Evolutionary conservation across 2,888 invertebrate species (phyloP).

Genomic region (Agrochola lota): DNA sequence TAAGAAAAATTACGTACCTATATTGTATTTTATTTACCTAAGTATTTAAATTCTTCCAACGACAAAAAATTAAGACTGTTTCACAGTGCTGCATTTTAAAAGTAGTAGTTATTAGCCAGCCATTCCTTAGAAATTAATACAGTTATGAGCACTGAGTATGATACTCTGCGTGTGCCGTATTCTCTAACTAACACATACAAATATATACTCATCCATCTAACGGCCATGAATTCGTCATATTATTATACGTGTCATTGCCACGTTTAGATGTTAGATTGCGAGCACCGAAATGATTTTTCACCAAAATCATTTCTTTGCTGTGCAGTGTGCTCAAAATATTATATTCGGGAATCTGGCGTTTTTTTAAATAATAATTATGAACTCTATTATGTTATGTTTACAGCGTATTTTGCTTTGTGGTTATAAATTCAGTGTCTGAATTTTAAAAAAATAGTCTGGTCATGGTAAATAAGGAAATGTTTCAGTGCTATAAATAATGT

Average conservation of each 20-base stretch:
- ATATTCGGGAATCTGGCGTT: slow-evolving; percentile 38
- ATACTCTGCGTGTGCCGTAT: slow-evolving; percentile 13
- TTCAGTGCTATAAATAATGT: slow-evolving; percentile 63
- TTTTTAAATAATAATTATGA: slow-evolving; percentile 23
- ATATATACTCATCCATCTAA: slow-evolving; percentile 35
- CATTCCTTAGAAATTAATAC: slow-evolving; percentile 47
- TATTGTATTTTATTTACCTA: slow-evolving; percentile 30
- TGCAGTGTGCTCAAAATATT: slow-evolving; percentile 57
- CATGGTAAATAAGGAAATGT: slow-evolving; percentile 68
- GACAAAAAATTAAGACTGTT: slow-evolving; percentile 67
- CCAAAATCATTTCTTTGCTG: slow-evolving; percentile 41
- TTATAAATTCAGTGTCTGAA: slow-evolving; percentile 53
- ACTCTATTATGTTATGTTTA: slow-evolving; percentile 42
- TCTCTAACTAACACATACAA: slow-evolving; percentile 45
- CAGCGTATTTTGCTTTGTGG: slow-evolving; percentile 37
- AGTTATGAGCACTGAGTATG: slow-evolving; percentile 37
- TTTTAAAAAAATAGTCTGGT: slow-evolving; percentile 65
- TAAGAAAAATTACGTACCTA: slow-evolving; percentile 25
- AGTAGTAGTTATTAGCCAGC: slow-evolving; percentile 50
- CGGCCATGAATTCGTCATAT: slow-evolving; percentile 40
- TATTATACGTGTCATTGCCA: slow-evolving; percentile 44
- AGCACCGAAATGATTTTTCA: slow-evolving; percentile 44
- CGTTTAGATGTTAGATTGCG: slow-evolving; percentile 33
- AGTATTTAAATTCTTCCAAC: slow-evolving; percentile 42
- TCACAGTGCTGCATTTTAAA: slow-evolving; percentile 62